Evolutionary conservation across 2,113 vertebrate species (phyloP), one percentile per base, ranked within the genome.

Genomic region (Cervus canadensis): DNA sequence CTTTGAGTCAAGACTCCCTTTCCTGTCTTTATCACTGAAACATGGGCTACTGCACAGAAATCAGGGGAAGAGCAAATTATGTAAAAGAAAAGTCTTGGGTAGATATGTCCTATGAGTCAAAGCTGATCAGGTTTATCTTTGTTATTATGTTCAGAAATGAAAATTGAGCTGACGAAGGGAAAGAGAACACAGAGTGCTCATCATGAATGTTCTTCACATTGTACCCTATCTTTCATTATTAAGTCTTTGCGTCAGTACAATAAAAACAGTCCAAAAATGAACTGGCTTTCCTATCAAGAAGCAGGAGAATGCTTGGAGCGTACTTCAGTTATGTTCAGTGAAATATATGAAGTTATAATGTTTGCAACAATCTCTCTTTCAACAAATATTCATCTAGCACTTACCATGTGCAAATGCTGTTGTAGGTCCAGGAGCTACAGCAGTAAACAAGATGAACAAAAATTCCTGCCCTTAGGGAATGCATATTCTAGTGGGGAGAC

Each of bases 91-190:
- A 6, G 74, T 95, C 33, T 81, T 91, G 15, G 11, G 30, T 52
- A 28, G 28, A n/a, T 10, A 57, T 50, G 23, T 82, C 9, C 8
- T 94, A 57, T 5, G 1, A 89, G 83, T 96, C 8, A 71, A 87
- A 76, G 91, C 84, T 94, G 89, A 87, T 89, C 45, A 84, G 33
- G 52, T 87, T 52, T 26, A 91, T 93, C 7, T 36, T 86, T 67
- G 15, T 84, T 86, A 95, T 84, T 87, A 94, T 45, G 62, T 94
- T 84, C 59, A 85, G 57, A 91, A 95, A 88, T 93, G 88, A 90
- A 91, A 95, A 95, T 79, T 50, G 52, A 95, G 23, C 14, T 21
- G 33, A 81, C 64, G 19, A 95, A 95, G 48, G 93, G 28, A 93
- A 95, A 82, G 76, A 83, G 45, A 87, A 52, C 43, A 89, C 40